A percentile compares a stretch with the other conserved stretches of the same genome.
Evolutionary conservation across 2,113 vertebrate species (phyloP).

Genomic region (Planiliza haematocheilus): DNA sequence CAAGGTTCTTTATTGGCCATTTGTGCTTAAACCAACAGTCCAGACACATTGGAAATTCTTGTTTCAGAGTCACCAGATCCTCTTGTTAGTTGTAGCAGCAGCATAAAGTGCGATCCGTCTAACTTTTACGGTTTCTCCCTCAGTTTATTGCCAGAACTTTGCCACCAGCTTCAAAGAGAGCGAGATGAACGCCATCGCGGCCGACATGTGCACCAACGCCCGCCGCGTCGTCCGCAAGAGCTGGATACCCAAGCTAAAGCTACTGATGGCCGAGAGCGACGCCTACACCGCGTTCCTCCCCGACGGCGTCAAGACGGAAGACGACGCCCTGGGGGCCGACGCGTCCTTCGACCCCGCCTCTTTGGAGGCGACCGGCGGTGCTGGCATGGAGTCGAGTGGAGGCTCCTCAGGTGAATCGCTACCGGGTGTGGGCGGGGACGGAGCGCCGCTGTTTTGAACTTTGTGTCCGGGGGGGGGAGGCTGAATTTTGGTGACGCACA

Average conservation of each 20-base stretch:
- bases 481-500: slow-evolving; percentile 44
- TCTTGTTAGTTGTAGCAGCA: too few relatives aligned
- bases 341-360: slow-evolving; percentile 82
- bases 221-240: slow-evolving; percentile 95
- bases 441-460: slow-evolving; percentile 82
- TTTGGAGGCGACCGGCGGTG: slow-evolving; percentile 72
- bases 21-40: too few relatives aligned
- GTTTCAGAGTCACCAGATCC: too few relatives aligned
- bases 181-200: slow-evolving; percentile 96
- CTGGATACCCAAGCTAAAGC: slow-evolving; percentile 96
- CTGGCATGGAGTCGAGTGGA: slow-evolving; percentile 75
- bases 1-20: too few relatives aligned
- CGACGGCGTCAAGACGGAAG: slow-evolving; percentile 91
- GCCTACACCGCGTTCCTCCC: slow-evolving; percentile 91
- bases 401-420: slow-evolving; percentile 81
- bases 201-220: slow-evolving; percentile 97
- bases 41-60: too few relatives aligned
- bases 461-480: slow-evolving; percentile 30
- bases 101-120: background rate
- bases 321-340: slow-evolving; percentile 87
- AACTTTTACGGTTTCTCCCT: background rate
- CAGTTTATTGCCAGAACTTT: slow-evolving; percentile 98
- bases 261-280: slow-evolving; percentile 91
- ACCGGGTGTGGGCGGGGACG: slow-evolving; percentile 79
- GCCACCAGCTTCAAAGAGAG: slow-evolving; percentile 98